Evolutionary conservation across 92 coral and sea anemone genomes (phyloP), one percentile per base, ranked within the genome.

Genomic region (Paragorgia papillata): DNA sequence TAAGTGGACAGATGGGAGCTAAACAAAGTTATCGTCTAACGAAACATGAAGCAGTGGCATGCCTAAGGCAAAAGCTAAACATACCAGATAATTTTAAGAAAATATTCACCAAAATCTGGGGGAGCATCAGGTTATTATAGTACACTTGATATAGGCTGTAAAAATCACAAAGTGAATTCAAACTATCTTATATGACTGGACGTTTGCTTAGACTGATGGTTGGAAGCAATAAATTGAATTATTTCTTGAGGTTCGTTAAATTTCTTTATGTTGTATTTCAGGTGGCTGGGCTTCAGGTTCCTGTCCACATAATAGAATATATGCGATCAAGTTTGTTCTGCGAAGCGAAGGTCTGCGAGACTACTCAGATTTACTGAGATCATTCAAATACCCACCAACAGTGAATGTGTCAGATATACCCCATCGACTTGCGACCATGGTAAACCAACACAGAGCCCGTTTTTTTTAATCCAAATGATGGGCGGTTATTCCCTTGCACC

Each of bases 241-340:
- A n/a, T n/a, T n/a, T n/a, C n/a, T n/a, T n/a, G n/a, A n/a, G n/a
- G n/a, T n/a, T n/a, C n/a, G n/a, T n/a, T n/a, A n/a, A n/a, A n/a
- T n/a, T n/a, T n/a, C n/a, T n/a, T n/a, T n/a, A n/a, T n/a, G n/a
- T n/a, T n/a, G n/a, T n/a, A n/a, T 66, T 66, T 8, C 20, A 81
- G 86, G 90, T 20, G 90, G 90, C 18, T 86, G 90, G 90, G 90
- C 80, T 10, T 75, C 90, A n/a, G 83, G 66, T 9, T 82, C 86
- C 13, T 82, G 90, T 44, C 87, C 87, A 1, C 90, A 83, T 69
- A 54, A 67, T 51, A 83, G 84, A 26, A 69, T 86, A 0, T 82
- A 86, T 60, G 74, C 81, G 31, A 28, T 86, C 46, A 86, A 82
- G 78, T 86, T 86, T 56, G 87, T 86, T 4, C 22, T 86, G 8